These are phyloP conservation scores for Helarctos malayanus DNA, from an alignment of 2,797 vertebrate genomes.

Conservation along the genomic window DNA sequence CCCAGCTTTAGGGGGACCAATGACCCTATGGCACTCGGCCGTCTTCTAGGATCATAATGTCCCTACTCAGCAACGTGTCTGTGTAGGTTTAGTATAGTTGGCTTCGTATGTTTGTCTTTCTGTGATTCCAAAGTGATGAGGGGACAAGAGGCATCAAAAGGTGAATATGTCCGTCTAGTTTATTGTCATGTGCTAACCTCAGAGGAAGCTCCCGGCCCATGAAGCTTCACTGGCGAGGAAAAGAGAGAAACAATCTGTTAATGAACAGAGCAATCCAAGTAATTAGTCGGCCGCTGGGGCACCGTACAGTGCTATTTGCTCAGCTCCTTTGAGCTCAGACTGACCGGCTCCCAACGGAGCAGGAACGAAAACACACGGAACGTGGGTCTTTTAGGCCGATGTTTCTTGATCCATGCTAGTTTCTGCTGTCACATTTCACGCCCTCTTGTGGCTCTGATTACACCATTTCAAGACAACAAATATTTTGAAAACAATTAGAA, in stretches of 20 bases:
- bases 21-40: neutral
- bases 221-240: neutral
- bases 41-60: neutral
- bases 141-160: neutral
- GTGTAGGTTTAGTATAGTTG: neutral
- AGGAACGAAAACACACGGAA: neutral
- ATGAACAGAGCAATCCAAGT: slow-evolving; percentile 34
- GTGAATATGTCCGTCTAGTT: neutral
- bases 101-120: neutral
- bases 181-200: slow-evolving; percentile 10
- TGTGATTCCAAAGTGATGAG: neutral
- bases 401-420: neutral
- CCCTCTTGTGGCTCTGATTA: neutral
- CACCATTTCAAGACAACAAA: neutral
- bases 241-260: slow-evolving; percentile 43
- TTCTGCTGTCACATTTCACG: neutral
- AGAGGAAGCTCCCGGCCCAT: neutral
- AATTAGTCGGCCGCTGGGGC: neutral
- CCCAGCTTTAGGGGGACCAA: neutral
- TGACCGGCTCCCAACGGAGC: neutral
- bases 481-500: slow-evolving; percentile 11
- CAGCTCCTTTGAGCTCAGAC: neutral
- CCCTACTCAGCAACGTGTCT: neutral
- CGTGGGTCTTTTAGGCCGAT: neutral
- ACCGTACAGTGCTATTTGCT: neutral